These are phyloP conservation scores for Megalurothrips usitatus DNA, from an alignment of 2,888 invertebrate genomes.

Conservation along the genomic window DNA sequence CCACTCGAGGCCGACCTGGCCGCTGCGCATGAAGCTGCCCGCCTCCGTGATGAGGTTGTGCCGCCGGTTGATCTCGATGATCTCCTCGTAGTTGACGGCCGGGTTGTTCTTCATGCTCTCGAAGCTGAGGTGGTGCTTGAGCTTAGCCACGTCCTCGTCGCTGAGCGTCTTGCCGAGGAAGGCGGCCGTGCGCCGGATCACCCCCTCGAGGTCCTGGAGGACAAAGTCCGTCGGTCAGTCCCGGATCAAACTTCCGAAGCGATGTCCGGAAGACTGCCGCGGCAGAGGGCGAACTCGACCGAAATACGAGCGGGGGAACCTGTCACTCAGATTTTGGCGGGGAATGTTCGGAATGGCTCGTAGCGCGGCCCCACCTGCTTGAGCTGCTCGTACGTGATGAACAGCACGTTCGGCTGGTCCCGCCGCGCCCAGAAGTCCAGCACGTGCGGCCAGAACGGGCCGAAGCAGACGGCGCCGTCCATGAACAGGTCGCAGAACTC, in stretches of 20 bases:
- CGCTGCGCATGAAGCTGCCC: constrained; percentile 44
- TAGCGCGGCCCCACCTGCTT: constrained; percentile 40
- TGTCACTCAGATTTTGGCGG: no score
- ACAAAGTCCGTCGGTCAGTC: constrained; percentile 27
- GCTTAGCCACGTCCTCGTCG: constrained; percentile 44
- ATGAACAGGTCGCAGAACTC: constrained; percentile 59
- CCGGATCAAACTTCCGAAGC: no score
- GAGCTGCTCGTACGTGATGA: constrained; percentile 45
- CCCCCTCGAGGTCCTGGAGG: constrained; percentile 46
- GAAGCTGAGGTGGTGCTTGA: constrained; percentile 51
- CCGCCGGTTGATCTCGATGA: constrained; percentile 39
- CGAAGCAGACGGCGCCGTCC: constrained; percentile 47
- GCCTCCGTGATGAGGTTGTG: constrained; percentile 35
- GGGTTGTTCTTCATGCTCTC: constrained; percentile 52
- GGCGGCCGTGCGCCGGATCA: constrained; percentile 46
- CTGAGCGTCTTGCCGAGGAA: constrained; percentile 47
- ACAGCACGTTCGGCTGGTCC: constrained; percentile 42
- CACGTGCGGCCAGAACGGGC: constrained; percentile 45
- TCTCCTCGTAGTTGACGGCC: constrained; percentile 47
- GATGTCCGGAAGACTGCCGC: no score
- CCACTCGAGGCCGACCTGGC: constrained; percentile 45
- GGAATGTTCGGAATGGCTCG: no score
- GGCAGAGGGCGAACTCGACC: no score
- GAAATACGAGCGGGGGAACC: no score
- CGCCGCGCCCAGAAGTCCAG: constrained; percentile 43